Evolutionary conservation across 1,140 invertebrate species (phyloP).

Genomic region (Macrostomum lignano): DNA sequence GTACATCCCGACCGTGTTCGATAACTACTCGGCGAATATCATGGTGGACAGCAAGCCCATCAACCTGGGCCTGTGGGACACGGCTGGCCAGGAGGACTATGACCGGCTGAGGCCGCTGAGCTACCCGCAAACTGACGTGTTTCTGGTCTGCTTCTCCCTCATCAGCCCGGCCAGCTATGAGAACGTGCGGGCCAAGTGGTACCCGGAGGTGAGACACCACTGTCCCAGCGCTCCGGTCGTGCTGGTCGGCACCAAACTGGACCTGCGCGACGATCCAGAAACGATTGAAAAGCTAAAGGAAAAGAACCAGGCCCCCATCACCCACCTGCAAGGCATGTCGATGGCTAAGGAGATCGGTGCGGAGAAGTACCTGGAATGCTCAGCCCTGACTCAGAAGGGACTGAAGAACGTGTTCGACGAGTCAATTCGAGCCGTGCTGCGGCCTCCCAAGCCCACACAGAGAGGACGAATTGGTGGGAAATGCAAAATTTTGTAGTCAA

Average conservation of each 20-base stretch:
- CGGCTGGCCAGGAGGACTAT: slow-evolving; percentile 42
- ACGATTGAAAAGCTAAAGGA: slow-evolving; percentile 8
- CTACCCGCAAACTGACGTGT: slow-evolving; percentile 53
- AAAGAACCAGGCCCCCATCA: slow-evolving; percentile 9
- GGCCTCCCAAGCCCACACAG: slow-evolving; percentile 9
- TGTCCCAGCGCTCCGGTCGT: slow-evolving; percentile 31
- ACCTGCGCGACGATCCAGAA: slow-evolving; percentile 36
- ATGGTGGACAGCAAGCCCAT: slow-evolving; percentile 95
- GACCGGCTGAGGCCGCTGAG: slow-evolving; percentile 68
- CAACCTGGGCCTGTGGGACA: slow-evolving; percentile 40
- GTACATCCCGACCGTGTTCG: slow-evolving; percentile 3
- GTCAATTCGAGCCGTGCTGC: slow-evolving; percentile 33
- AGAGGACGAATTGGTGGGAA: no score
- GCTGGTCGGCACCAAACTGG: slow-evolving; percentile 34
- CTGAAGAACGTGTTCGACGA: slow-evolving; percentile 33
- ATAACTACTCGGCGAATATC: slow-evolving; percentile 56
- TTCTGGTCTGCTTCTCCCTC: slow-evolving; percentile 7
- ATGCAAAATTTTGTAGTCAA: no score
- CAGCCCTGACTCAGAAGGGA: slow-evolving; percentile 32
- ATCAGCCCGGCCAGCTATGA: slow-evolving; percentile 6
- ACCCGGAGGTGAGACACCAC: slow-evolving; percentile 30
- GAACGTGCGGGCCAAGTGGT: slow-evolving; percentile 12
- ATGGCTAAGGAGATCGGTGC: slow-evolving; percentile 89
- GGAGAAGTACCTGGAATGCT: slow-evolving; percentile 27
- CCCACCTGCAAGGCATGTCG: slow-evolving; percentile 41